Conservation (phyloP, 2,797 vertebrate genomes). For the Molossus alvarezi region DNA sequence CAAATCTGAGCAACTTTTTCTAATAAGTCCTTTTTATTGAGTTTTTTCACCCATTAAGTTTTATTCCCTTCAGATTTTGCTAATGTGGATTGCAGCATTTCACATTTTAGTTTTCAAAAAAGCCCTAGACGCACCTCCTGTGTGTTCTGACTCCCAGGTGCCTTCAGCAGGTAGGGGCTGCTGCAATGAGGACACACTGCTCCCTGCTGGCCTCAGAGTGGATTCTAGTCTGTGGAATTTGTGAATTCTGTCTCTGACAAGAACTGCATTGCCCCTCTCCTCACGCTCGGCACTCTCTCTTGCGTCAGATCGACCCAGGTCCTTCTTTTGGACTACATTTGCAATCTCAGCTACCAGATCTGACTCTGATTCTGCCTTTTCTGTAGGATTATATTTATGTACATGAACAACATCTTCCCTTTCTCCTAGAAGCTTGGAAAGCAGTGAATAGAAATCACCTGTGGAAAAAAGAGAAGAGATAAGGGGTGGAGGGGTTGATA, state of each 20-base stretch:
- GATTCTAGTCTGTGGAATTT: slow-evolving; percentile 97
- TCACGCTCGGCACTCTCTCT: slow-evolving; percentile 90
- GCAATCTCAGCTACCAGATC: slow-evolving; percentile 95
- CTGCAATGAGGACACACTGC: slow-evolving; percentile 89
- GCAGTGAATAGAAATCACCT: slow-evolving; percentile 98
- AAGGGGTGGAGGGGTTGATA: slow-evolving; percentile 83
- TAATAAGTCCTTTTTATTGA: neutral
- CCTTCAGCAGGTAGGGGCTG: slow-evolving; percentile 88
- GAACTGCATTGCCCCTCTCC: slow-evolving; percentile 92
- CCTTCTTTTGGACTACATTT: slow-evolving; percentile 96
- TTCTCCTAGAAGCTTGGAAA: slow-evolving; percentile 97
- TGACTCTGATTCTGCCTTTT: slow-evolving; percentile 93
- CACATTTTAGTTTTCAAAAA: slow-evolving; percentile 78
- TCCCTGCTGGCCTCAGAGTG: slow-evolving; percentile 92
- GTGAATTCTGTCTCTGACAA: slow-evolving; percentile 97
- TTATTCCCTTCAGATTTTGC: slow-evolving; percentile 92
- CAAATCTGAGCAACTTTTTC: slow-evolving; percentile 48
- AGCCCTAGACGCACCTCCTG: slow-evolving; percentile 95
- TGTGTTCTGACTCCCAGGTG: slow-evolving; percentile 88
- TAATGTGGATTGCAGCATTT: slow-evolving; percentile 85
- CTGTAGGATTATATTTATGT: slow-evolving; percentile 94
- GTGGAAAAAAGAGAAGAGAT: slow-evolving; percentile 90
- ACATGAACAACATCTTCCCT: slow-evolving; percentile 94
- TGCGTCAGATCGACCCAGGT: slow-evolving; percentile 90
- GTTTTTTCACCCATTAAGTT: slow-evolving; percentile 41